Evolutionary conservation across 2,888 invertebrate genomes (phyloP), one percentile per base, ranked within the genome.

Genomic region (Spisula solida): DNA sequence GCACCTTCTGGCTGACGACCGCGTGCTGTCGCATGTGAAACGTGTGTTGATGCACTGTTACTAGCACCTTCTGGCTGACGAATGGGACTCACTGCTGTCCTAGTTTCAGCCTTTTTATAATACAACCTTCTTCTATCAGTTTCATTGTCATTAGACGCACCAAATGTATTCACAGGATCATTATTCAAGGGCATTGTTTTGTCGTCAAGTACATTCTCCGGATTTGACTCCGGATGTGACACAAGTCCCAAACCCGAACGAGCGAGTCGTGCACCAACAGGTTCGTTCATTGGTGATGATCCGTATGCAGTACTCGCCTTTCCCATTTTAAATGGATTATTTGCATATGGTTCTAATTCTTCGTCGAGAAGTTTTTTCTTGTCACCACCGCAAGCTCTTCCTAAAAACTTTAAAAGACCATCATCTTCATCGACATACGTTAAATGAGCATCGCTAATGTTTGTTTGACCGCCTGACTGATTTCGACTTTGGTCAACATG

Each of bases 331-430:
- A 60, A 12, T 5, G 41, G 66, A 47, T 18, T 4, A 2, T 66
- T 47, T n/a, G 20, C n/a, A 60, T 82, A 87, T 16, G 79, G 79
- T 80, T 85, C 88, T 14, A n/a, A 81, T n/a, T 89, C 91, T 41
- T 91, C 88, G 31, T 85, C 85, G 0, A 90, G 29, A 8, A 84
- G 75, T 82, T 86, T 88, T 29, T 84, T 48, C 70, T 66, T 86
- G 10, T 60, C 81, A 16, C 70, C 87, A n/a, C 82, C 56, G 81
- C 90, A 87, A 31, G 55, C 41, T 18, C 83, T 75, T 10, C 75
- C 84, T 1, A 90, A 20, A 51, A 55, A 82, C 56, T 88, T 90
- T 25, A 88, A 56, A n/a, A 90, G 55, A 12, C 90, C 88, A 48
- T 90, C 90, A 31, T 81, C 81, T 20, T 80, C 79, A 31, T 89